Conservation (phyloP, 2,888 invertebrate genomes). For the Microdon myrmicae region DNA sequence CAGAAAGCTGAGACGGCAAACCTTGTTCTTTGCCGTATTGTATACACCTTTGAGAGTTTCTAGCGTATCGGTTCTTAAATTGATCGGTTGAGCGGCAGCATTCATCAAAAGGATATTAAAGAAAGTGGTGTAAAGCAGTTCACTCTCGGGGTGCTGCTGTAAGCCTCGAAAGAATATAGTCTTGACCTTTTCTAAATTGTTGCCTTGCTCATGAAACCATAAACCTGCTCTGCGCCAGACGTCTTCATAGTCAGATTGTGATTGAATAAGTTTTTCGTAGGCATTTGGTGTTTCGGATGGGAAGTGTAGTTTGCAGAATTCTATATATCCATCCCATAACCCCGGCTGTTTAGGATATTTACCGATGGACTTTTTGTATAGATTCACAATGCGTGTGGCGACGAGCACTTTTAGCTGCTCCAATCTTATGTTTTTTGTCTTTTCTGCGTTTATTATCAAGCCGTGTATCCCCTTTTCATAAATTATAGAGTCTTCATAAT, state of each 20-base stretch:
- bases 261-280: constrained; percentile 73
- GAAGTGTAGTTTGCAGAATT: constrained; percentile 78
- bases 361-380: constrained; percentile 77
- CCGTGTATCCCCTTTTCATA: constrained; percentile 61
- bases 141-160: constrained; percentile 77
- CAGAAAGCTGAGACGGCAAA: constrained; percentile 71
- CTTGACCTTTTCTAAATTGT: constrained; percentile 75
- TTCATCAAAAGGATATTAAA: constrained; percentile 68
- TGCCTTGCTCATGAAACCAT: constrained; percentile 60
- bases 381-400: constrained; percentile 75
- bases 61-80: constrained; percentile 61
- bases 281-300: constrained; percentile 70
- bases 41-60: constrained; percentile 73
- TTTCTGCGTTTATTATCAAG: constrained; percentile 67
- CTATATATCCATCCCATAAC: constrained; percentile 81
- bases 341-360: constrained; percentile 78
- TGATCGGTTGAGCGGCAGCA: constrained; percentile 55
- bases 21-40: constrained; percentile 71
- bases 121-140: constrained; percentile 76
- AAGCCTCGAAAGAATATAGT: constrained; percentile 79
- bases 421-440: constrained; percentile 71
- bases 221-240: constrained; percentile 82
- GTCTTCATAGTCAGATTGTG: constrained; percentile 78
- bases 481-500: constrained; percentile 62
- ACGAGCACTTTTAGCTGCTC: constrained; percentile 76